A percentile compares a stretch with the other conserved stretches of the same genome.
These are phyloP conservation scores for Neogobius melanostomus DNA, from an alignment of 2,113 vertebrate species.

Conservation along the genomic window DNA sequence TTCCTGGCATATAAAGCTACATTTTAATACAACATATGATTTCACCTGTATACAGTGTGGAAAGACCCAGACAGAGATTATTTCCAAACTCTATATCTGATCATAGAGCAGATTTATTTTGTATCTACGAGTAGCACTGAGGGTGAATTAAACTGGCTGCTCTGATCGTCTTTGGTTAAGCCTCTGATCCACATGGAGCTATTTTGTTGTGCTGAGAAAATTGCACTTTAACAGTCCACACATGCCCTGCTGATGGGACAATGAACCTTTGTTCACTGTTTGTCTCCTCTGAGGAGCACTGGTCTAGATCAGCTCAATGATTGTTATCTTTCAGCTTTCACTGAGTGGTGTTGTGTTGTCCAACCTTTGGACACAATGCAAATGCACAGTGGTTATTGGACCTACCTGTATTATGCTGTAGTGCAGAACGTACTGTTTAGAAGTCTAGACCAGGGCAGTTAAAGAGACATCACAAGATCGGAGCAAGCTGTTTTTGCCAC, in stretches of 20 bases:
- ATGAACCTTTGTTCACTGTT: slow-evolving; percentile 70
- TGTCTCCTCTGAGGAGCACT: slow-evolving; percentile 60
- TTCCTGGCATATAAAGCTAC: not conserved
- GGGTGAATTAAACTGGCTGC: slow-evolving; percentile 21
- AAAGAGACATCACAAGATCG: not conserved
- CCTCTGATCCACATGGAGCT: slow-evolving; percentile 47
- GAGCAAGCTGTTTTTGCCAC: not conserved
- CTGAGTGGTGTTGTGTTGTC: slow-evolving; percentile 39
- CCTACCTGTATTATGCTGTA: slow-evolving; percentile 23
- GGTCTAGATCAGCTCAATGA: slow-evolving; percentile 56
- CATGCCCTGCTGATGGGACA: slow-evolving; percentile 56
- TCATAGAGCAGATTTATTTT: slow-evolving; percentile 33
- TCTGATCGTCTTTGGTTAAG: slow-evolving; percentile 31
- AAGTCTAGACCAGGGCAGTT: not conserved
- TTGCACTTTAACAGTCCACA: slow-evolving; percentile 58
- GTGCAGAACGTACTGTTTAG: slow-evolving; percentile 28
- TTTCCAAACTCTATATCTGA: slow-evolving; percentile 7
- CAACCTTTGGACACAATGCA: not conserved
- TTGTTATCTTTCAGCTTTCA: slow-evolving; percentile 57
- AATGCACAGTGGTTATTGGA: slow-evolving; percentile 14
- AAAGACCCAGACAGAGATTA: not conserved
- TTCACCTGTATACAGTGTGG: slow-evolving; percentile 19
- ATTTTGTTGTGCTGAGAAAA: slow-evolving; percentile 54
- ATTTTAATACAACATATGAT: not conserved
- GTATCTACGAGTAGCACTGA: slow-evolving; percentile 30